Evolutionary conservation across 2,797 vertebrate genomes (phyloP), one percentile per base, ranked within the genome.

Genomic region (Galago senegalensis): DNA sequence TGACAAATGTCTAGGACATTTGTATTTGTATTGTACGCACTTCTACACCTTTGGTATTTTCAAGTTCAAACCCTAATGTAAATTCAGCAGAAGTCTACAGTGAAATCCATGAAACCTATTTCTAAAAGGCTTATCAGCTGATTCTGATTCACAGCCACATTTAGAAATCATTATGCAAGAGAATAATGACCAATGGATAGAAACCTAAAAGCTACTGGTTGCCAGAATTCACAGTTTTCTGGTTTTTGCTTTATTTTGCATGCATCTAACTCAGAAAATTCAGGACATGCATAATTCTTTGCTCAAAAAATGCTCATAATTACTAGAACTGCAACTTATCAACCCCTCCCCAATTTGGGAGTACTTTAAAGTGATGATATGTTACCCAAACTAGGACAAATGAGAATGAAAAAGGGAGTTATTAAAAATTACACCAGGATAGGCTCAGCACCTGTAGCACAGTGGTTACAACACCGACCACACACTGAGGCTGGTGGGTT

Each of bases 211-310:
- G 56, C 17, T 60, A 63, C 25, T 81, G n/a, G n/a, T 87, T 65
- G 56, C 83, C 49, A 93, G 65, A 93, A 79, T 63, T 37, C 80
- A n/a, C 60, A 87, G n/a, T 2, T 92, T 76, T 65, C 69, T 77
- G 67, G 18, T 11, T 81, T 89, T 84, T 87, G 16, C 8, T 81
- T 95, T 86, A 82, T 56, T 87, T 87, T 90, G 12, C 77, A 87
- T 12, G 7, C 77, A 6, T 73, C 67, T 85, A 93, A 94, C 37
- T 93, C 58, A 80, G 60, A 92, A 95, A 96, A 91, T n/a, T 34
- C 67, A 65, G 7, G 18, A 5, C 43, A 93, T 46, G 73, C 37
- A 49, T 70, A 95, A 84, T 87, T 93, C 34, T 85, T 81, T 43
- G 69, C 70, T 43, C 1, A 81, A 93, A 92, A 95, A 85, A 61